phyloP scores from a whole-genome alignment of 2,797 vertebrate genomes.

The Typhlichthys eigenmanni region DNA sequence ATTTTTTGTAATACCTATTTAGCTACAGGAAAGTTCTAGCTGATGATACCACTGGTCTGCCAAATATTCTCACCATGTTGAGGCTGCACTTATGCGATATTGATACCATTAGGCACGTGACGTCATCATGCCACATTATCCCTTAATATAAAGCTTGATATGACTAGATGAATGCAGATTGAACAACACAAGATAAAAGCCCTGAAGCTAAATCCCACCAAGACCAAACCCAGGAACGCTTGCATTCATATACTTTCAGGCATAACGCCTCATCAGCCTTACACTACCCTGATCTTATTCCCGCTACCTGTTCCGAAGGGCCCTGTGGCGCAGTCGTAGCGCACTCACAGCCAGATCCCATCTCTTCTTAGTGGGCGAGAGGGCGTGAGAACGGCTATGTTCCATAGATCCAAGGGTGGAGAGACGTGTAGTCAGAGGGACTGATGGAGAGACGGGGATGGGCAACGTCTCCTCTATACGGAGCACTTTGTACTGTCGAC shows the following conservation, averaged over 20 bases:
- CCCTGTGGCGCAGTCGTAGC: slow-evolving; percentile 75
- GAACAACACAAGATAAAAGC: too few relatives aligned
- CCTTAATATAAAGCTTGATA: too few relatives aligned
- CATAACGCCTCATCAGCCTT: background rate
- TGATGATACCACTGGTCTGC: too few relatives aligned
- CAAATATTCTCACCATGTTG: too few relatives aligned
- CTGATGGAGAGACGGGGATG: background rate
- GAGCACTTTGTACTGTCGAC: slow-evolving; percentile 12
- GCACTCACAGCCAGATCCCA: slow-evolving; percentile 72
- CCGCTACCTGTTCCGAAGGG: slow-evolving; percentile 70
- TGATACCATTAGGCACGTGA: too few relatives aligned
- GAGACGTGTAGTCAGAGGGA: slow-evolving; percentile 3
- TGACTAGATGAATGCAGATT: too few relatives aligned
- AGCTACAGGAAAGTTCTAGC: too few relatives aligned
- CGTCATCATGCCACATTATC: too few relatives aligned
- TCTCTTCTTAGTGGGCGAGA: slow-evolving; percentile 47
- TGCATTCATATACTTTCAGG: background rate
- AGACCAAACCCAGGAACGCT: too few relatives aligned
- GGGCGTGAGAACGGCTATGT: slow-evolving; percentile 29
- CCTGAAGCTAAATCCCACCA: too few relatives aligned
- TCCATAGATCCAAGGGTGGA: slow-evolving; percentile 57
- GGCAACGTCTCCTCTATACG: slow-evolving; percentile 16
- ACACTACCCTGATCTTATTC: background rate
- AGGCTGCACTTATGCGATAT: too few relatives aligned
- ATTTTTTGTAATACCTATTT: too few relatives aligned